phyloP scores from a whole-genome alignment of 2,113 vertebrate species.

The Lanius collurio region DNA sequence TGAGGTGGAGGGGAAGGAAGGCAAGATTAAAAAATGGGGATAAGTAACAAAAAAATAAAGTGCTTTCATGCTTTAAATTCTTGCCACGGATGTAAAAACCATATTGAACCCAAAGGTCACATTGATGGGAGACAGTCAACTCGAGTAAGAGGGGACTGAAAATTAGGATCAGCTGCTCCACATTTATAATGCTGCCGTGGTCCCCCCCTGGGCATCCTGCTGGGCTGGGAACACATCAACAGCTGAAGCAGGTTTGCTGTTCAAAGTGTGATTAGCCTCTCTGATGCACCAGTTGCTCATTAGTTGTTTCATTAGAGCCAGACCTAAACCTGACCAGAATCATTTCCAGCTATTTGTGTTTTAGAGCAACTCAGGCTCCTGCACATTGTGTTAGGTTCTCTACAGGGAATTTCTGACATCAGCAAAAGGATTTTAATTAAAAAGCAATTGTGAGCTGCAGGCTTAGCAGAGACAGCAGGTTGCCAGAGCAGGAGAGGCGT shows the following conservation, averaged over 20 bases:
- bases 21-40: background rate
- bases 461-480: background rate
- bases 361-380: background rate
- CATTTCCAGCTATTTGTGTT: background rate
- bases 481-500: background rate
- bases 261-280: background rate
- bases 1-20: background rate
- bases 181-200: background rate
- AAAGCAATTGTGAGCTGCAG: background rate
- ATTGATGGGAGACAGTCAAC: background rate
- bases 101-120: background rate
- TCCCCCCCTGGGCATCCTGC: background rate
- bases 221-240: background rate
- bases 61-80: conserved; percentile 22
- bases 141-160: background rate
- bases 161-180: background rate
- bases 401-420: background rate
- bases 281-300: background rate
- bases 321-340: background rate
- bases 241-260: background rate
- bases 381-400: background rate
- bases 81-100: background rate
- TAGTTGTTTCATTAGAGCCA: background rate
- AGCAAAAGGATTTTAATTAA: conserved; percentile 24
- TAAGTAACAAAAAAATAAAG: background rate